Conservation (phyloP, 23 tunicate species). For the Trididemnum clinides region DNA sequence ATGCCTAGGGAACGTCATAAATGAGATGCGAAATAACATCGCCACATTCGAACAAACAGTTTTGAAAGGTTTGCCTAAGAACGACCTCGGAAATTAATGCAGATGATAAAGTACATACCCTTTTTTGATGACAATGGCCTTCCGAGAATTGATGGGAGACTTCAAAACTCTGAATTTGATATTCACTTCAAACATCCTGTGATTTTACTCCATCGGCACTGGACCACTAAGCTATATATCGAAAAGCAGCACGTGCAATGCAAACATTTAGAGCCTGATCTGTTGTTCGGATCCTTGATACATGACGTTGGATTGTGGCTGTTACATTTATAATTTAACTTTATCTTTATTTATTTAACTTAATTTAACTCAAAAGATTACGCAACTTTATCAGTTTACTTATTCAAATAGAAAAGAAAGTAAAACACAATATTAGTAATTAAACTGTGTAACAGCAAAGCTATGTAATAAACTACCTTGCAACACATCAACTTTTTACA, state of each 20-base stretch:
- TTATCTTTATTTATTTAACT: no score
- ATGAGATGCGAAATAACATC: neutral
- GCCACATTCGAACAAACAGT: neutral
- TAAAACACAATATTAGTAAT: no score
- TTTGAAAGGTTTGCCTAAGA: neutral
- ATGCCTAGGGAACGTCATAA: neutral
- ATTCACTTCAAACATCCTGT: conserved; percentile 10
- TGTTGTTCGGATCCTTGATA: neutral
- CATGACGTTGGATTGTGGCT: neutral
- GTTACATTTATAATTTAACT: no score
- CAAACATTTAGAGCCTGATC: neutral
- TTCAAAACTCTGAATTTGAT: neutral
- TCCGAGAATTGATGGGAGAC: neutral
- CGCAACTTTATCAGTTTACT: no score
- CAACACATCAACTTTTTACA: no score
- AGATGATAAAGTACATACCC: neutral
- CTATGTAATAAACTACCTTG: no score
- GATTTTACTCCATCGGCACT: neutral
- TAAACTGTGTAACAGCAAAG: no score
- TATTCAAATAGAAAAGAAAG: no score
- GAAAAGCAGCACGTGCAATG: neutral
- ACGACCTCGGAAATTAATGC: neutral
- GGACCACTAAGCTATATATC: neutral
- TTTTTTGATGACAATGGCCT: conserved; percentile 5
- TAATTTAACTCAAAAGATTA: no score